Conservation (phyloP, 2,888 invertebrate genomes). For the Rhingia campestris region DNA sequence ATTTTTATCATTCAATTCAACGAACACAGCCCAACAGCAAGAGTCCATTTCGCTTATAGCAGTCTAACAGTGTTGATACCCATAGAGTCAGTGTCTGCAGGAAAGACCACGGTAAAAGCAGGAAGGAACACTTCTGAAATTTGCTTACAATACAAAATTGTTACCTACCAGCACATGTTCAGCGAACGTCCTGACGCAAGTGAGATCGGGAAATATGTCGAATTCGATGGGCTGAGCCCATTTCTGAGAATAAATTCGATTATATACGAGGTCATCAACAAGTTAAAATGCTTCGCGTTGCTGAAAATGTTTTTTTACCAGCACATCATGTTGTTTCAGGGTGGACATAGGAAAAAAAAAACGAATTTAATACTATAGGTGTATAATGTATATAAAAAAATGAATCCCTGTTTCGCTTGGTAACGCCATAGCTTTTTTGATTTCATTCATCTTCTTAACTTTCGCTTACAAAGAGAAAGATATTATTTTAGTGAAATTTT, state of each 20-base stretch:
- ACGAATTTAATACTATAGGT: too few relatives aligned
- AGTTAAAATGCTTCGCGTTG: neutral
- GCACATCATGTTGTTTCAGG: too few relatives aligned
- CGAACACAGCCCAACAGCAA: slow-evolving; percentile 10
- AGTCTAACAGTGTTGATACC: slow-evolving; percentile 2
- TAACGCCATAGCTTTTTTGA: too few relatives aligned
- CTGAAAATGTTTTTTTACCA: too few relatives aligned
- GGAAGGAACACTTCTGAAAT: slow-evolving; percentile 38
- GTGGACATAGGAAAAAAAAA: too few relatives aligned
- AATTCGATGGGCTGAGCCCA: neutral
- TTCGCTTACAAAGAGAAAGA: too few relatives aligned
- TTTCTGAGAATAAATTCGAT: too few relatives aligned
- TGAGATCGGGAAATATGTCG: neutral
- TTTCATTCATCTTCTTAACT: too few relatives aligned
- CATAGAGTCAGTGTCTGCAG: neutral
- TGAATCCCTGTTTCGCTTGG: too few relatives aligned
- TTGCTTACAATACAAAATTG: slow-evolving; percentile 40
- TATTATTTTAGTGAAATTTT: too few relatives aligned
- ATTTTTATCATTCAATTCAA: slow-evolving; percentile 50
- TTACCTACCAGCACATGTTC: slow-evolving; percentile 13
- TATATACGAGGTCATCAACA: neutral
- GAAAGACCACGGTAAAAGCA: neutral
- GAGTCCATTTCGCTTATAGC: slow-evolving; percentile 19
- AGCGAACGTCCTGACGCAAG: neutral
- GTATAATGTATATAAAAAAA: too few relatives aligned